Base-by-base conservation (phyloP, 2,797 vertebrate genomes). In the Ptychobarbus kaznakovi region DNA sequence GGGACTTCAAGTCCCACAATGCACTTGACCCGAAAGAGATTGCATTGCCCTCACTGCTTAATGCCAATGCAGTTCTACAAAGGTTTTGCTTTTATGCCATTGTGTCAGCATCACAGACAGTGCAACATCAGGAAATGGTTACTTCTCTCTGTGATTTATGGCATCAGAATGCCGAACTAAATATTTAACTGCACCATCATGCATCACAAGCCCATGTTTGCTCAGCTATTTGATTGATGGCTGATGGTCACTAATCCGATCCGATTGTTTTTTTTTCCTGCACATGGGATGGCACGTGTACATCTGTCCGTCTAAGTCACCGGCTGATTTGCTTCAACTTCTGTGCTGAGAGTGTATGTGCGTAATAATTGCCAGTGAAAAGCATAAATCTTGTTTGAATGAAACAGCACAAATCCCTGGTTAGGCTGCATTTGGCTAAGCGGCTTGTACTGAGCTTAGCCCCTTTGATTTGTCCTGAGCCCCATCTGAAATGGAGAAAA, bases 331-430 rank as follows among this genome's bases (percentile, higher is more conserved):
- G 49, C 74, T 58, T 61, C 49, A 65, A 44, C 56, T 68, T 72
- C 83, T 88, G 84, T 90, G 4, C 32, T 66, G 42, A 44, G 91
- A 92, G 91, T 91, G 84, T 90, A 91, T 86, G 90, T 89, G 86
- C 84, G 85, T 89, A 92, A 90, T 93, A 92, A 92, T 92, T 91
- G 90, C 90, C 91, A 92, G 91, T 92, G 90, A 93, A 93, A 93
- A 92, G 90, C 87, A 87, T 90, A 89, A 93, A 93, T 92, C 92
- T 91, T 90, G 86, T 93, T 93, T 90, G 90, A 86, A 88, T 86
- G 81, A 91, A 90, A 92, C 92, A 84, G 92, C 91, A 91, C 90
- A 92, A 93, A 93, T 92, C 91, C 92, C 81, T 89, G 88, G 88
- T 92, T 87, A 87, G 88, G 89, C 91, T 87, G 90, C 83, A 88